Base-by-base conservation (phyloP, 2,797 vertebrate species). In the Scomberomorus guttatus region DNA sequence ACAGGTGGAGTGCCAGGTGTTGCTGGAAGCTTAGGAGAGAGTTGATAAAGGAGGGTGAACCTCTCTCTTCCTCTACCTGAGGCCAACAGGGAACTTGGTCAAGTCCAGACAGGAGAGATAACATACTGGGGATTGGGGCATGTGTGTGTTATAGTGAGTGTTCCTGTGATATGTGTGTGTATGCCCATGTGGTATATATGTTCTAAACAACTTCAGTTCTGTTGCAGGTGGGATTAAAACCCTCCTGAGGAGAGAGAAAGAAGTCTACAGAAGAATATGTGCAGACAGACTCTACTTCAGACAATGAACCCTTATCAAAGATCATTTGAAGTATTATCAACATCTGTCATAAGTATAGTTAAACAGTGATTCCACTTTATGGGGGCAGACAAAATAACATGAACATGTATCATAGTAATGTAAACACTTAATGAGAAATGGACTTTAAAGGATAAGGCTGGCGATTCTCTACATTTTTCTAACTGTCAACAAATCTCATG, bases 31-130 rank as follows among this genome's bases (percentile, higher is more conserved):
- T 34, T 48, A 77, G 68, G 12, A 77, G 56, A 61, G 58, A 57
- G 68, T 14, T 77, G 64, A 83, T 68, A 50, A 76, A 27, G 69
- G 57, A 75, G 44, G 56, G 20, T 4, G 27, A 65, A 72, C 22
- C 44, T 52, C 73, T 64, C 73, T 64, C 51, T 80, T 84, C 58
- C 64, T 79, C 42, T 37, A 61, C 87, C 81, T 58, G 56, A 87
- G 87, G 90, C 87, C 86, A 75, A 61, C 46, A 32, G 76, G 61
- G 77, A 84, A 65, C 17, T 48, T 32, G 79, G 70, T 91, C 92
- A 89, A 84, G 91, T 72, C 81, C 81, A 88, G 85, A 90, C 91
- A 90, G 57, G 88, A 82, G 59, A 68, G 59, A 70, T 18, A 72
- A 77, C 67, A 60, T 39, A 65, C 22, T 68, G 71, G 56, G 54